Base-by-base conservation (phyloP, 2,888 invertebrate species). In the Drosophila engyochracea region DNA sequence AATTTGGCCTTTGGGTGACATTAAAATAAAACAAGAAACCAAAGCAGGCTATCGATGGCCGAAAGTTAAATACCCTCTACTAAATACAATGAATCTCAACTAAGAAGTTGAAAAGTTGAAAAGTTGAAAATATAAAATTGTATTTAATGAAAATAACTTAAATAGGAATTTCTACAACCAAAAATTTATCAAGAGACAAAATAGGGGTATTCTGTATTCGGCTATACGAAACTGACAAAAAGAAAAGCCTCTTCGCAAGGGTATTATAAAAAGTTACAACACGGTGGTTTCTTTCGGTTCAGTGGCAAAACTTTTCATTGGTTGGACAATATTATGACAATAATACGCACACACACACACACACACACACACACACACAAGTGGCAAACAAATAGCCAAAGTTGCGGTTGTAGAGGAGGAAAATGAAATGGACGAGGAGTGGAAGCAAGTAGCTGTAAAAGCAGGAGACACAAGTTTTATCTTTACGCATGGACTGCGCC, bases 391-490 rank as follows among this genome's bases (percentile, higher is more conserved):
- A 79, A 82, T 79, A 72, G 70, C 53, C 70, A 70, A 76, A 83
- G 80, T 83, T 81, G 67, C 67, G 55, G 67, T 30, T 33, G 59
- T 31, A 65, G 35, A 39, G 25, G 47, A 35, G 61, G 65, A 62
- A 37, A 57, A 30, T 51, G 57, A 57, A 49, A 60, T 22, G 57
- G 58, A 58, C 55, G 52, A 25, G 31, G 41, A 28, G 58, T 7
- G 28, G 39, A 61, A 53, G 57, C 66, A 54, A 69, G 65, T 59
- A 61, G 60, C 72, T 66, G 70, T 62, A 62, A 73, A 82, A 74
- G 76, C 78, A 78, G 83, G 70, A 71, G 79, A 86, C 76, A 90
- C 76, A 88, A 90, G 89, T 87, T 88, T 90, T 87, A 87, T 87
- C 90, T 87, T 87, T 81, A 88, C 86, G 90, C 90, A 88, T 87